Evolutionary conservation across 2,113 vertebrate genomes (phyloP).

Genomic region (Gavialis gangeticus): DNA sequence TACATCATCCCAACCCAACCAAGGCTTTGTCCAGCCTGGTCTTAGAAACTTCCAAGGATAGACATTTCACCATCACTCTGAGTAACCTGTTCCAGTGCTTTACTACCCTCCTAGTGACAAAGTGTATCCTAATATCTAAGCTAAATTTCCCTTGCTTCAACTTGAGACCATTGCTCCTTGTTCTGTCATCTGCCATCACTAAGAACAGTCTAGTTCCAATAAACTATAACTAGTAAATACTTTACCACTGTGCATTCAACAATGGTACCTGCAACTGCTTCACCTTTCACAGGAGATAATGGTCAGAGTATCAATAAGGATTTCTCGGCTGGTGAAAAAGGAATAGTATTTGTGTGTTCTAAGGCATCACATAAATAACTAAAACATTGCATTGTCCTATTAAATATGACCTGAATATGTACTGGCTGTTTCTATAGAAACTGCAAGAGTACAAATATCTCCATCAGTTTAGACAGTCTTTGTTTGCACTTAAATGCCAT

Average conservation of each 20-base stretch:
- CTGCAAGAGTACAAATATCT: conserved; percentile 61
- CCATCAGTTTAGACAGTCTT: conserved; percentile 53
- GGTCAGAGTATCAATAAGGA: neutral
- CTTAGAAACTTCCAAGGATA: no score
- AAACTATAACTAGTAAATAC: neutral
- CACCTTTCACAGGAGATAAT: neutral
- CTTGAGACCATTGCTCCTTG: no score
- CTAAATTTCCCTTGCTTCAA: no score
- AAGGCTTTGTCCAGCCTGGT: no score
- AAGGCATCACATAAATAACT: conserved; percentile 28
- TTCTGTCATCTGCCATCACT: no score
- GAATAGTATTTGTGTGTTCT: neutral
- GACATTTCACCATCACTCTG: no score
- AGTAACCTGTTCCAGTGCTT: no score
- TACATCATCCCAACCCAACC: no score
- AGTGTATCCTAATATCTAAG: no score
- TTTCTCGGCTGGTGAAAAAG: neutral
- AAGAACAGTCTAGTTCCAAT: no score
- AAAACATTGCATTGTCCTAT: conserved; percentile 55
- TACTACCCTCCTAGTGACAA: no score
- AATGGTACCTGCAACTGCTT: neutral
- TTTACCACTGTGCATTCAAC: neutral
- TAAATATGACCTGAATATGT: conserved; percentile 40
- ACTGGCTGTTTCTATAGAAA: conserved; percentile 82
- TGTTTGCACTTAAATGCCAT: conserved; percentile 71